A percentile compares a stretch with the other conserved stretches of the same genome.
phyloP scores from a whole-genome alignment of 2,888 invertebrate species.

The Lottia gigantea region DNA sequence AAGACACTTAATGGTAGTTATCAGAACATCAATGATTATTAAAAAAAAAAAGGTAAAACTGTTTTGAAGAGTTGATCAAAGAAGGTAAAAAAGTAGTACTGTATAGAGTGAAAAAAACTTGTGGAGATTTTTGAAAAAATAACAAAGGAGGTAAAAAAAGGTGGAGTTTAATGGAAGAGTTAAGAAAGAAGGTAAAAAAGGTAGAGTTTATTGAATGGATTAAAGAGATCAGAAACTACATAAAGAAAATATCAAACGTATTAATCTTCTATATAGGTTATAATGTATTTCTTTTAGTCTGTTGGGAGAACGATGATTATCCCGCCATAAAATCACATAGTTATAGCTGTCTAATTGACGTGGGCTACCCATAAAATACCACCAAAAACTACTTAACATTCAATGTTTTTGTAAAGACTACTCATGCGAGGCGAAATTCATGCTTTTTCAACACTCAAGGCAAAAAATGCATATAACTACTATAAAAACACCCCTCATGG shows the following conservation, averaged over 20 bases:
- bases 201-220: background rate
- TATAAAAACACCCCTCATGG: background rate
- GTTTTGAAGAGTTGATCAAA: too few species aligned
- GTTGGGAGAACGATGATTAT: background rate
- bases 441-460: slow-evolving; percentile 1
- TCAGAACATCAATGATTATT: too few species aligned
- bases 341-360: background rate
- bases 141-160: too few species aligned
- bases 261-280: background rate
- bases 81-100: too few species aligned
- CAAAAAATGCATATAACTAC: background rate
- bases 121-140: too few species aligned
- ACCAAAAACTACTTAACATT: background rate
- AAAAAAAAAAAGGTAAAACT: too few species aligned
- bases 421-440: background rate
- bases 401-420: background rate
- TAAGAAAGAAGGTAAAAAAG: too few species aligned
- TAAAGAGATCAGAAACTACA: background rate
- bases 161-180: too few species aligned
- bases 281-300: slow-evolving; percentile 6
- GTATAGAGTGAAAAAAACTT: too few species aligned
- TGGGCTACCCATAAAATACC: slow-evolving; percentile 2
- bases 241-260: slow-evolving; percentile 8
- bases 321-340: slow-evolving; percentile 1
- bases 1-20: too few species aligned